A percentile compares a stretch with the other conserved stretches of the same genome.
Conservation (phyloP, 2,797 vertebrate species). For the Psittacula derbiana region DNA sequence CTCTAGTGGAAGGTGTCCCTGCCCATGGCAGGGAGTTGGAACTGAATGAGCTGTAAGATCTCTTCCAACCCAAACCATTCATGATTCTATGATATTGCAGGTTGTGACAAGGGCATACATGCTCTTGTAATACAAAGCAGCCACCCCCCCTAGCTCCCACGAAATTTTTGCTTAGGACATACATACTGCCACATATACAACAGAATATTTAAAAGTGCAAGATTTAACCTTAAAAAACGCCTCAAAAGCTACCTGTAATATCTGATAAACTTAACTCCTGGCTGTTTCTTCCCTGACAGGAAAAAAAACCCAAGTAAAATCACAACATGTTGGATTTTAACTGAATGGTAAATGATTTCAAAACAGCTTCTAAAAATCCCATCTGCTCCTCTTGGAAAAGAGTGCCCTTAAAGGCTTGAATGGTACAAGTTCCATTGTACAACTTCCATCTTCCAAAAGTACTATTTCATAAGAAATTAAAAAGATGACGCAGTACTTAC, state of each 20-base stretch:
- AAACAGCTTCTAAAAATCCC: background rate
- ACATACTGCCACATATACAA: background rate
- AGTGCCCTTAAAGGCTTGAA: background rate
- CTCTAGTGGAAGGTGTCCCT: background rate
- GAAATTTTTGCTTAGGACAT: background rate
- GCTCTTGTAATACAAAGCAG: background rate
- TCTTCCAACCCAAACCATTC: background rate
- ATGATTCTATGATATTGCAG: background rate
- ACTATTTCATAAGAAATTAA: background rate
- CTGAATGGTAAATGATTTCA: background rate
- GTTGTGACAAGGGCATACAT: background rate
- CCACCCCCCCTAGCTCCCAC: background rate
- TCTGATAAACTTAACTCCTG: background rate
- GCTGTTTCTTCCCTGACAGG: background rate
- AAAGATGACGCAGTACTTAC: background rate
- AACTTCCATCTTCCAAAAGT: background rate
- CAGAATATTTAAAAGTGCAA: background rate
- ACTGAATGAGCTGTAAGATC: background rate
- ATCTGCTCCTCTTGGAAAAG: background rate
- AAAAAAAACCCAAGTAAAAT: background rate
- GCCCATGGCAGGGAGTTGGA: background rate
- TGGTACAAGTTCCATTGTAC: background rate
- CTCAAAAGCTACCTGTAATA: background rate
- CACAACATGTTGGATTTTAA: background rate
- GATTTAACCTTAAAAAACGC: background rate